Conservation (phyloP, 2,113 vertebrate genomes). For the Tragulus kanchil region DNA sequence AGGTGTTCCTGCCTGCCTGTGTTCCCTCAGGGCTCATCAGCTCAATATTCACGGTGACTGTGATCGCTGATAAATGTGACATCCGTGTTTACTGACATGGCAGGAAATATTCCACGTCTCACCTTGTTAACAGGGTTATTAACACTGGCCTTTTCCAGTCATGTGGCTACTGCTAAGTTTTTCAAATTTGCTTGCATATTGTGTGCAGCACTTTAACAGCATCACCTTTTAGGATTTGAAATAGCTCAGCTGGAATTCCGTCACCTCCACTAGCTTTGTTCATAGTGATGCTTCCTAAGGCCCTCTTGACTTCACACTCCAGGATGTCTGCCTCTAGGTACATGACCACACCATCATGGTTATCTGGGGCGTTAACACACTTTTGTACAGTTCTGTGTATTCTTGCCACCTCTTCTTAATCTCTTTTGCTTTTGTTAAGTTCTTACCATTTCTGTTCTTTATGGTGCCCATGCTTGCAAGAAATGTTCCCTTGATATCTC, state of each 20-base stretch:
- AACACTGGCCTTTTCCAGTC: background rate
- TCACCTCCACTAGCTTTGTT: background rate
- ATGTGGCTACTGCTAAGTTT: background rate
- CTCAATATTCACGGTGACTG: background rate
- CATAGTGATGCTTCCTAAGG: background rate
- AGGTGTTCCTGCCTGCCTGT: background rate
- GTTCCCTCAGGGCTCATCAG: background rate
- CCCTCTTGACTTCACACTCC: background rate
- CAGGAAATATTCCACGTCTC: no score
- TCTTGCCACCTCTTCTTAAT: background rate
- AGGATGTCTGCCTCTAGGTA: background rate
- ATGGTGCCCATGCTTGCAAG: background rate
- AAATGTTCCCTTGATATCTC: background rate
- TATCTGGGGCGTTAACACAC: background rate
- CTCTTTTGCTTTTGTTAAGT: background rate
- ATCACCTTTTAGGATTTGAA: background rate
- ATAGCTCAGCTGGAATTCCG: background rate
- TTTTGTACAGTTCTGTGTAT: background rate
- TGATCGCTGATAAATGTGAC: no score
- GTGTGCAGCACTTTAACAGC: background rate
- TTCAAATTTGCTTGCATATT: background rate
- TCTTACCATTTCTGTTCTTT: background rate
- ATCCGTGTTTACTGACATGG: no score
- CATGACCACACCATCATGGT: background rate
- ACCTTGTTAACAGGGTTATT: no score